phyloP scores from a whole-genome alignment of 2,888 invertebrate species.

The Subacronicta megacephala region DNA sequence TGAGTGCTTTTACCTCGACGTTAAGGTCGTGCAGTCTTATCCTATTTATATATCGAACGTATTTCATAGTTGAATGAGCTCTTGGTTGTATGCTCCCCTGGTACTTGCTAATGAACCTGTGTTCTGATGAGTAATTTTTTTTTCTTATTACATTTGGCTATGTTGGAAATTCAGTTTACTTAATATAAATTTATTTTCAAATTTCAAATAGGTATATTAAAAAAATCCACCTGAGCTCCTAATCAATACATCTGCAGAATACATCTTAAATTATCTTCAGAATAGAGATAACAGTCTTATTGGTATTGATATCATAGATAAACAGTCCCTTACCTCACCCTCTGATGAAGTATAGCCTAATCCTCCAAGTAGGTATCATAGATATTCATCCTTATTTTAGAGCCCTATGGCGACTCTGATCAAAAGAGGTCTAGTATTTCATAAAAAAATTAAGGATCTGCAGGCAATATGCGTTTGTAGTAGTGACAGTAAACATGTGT shows the following conservation, averaged over 20 bases:
- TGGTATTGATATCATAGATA: slow-evolving; percentile 29
- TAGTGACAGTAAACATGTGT: slow-evolving; percentile 15
- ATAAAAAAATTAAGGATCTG: neutral
- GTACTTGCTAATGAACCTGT: slow-evolving; percentile 26
- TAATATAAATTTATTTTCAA: no score
- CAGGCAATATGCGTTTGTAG: slow-evolving; percentile 8
- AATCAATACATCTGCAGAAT: no score
- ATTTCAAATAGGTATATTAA: no score
- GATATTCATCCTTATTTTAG: neutral
- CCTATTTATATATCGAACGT: slow-evolving; percentile 75
- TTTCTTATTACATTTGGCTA: no score
- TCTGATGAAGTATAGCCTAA: no score
- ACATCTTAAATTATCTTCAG: slow-evolving; percentile 13
- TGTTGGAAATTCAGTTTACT: no score
- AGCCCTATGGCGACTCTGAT: no score
- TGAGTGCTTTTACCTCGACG: slow-evolving; percentile 76
- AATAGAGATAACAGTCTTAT: slow-evolving; percentile 1
- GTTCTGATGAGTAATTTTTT: no score
- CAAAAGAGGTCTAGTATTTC: neutral
- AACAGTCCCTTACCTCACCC: no score
- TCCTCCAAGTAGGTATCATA: neutral
- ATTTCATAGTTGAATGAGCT: slow-evolving; percentile 64
- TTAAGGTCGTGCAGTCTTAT: slow-evolving; percentile 76
- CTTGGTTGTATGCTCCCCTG: slow-evolving; percentile 48
- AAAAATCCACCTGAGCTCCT: neutral